These are phyloP conservation scores for Cercopithecus mona DNA, from an alignment of 2,113 vertebrate species.

Conservation along the genomic window DNA sequence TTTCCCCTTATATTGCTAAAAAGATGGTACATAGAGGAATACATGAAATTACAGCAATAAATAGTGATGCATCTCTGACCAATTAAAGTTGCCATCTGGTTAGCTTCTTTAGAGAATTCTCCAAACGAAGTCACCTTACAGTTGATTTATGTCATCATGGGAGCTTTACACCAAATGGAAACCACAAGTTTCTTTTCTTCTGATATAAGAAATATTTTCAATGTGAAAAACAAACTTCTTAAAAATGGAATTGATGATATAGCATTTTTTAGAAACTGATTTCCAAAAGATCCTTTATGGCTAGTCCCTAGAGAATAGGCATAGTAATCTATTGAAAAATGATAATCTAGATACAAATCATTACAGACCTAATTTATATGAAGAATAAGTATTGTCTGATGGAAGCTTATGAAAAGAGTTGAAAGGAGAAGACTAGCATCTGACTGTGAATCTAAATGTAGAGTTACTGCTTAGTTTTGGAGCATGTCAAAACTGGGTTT, in stretches of 20 bases:
- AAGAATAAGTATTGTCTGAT: neutral
- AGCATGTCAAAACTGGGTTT: too few species aligned
- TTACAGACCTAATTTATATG: neutral
- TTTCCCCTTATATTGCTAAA: constrained; percentile 33
- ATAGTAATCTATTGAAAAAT: constrained; percentile 25
- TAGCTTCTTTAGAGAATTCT: constrained; percentile 49
- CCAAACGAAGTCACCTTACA: constrained; percentile 51
- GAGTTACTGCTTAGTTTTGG: neutral
- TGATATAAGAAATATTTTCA: constrained; percentile 17
- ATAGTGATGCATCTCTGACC: constrained; percentile 47
- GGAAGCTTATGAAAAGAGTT: neutral
- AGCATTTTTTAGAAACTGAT: constrained; percentile 6
- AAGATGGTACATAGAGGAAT: constrained; percentile 54
- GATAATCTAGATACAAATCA: constrained; percentile 4
- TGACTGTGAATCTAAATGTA: accelerated
- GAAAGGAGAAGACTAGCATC: neutral
- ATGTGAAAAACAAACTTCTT: neutral
- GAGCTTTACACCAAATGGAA: constrained; percentile 13
- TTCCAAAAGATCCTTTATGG: constrained; percentile 11
- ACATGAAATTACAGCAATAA: constrained; percentile 63
- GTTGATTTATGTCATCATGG: constrained; percentile 51
- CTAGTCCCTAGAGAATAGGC: neutral
- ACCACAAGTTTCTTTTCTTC: neutral
- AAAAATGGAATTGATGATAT: neutral
- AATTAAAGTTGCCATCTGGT: constrained; percentile 70